Conservation (phyloP, 2,797 vertebrate species). For the Enteromius mattozi region DNA sequence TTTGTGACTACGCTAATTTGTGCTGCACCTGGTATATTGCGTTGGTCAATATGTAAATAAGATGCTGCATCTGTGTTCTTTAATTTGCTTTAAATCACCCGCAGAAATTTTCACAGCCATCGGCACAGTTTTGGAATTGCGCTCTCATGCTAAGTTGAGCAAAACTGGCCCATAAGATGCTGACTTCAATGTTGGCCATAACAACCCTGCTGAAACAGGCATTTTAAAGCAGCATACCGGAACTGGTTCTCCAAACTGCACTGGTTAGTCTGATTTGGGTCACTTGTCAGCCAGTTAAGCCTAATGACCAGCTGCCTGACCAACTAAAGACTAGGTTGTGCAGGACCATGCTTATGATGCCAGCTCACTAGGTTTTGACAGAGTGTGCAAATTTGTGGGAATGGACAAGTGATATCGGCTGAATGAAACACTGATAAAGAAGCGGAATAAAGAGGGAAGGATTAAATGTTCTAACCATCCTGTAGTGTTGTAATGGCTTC, state of each 20-base stretch:
- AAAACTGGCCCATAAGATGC: too few relatives aligned
- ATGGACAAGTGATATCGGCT: neutral
- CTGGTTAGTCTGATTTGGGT: neutral
- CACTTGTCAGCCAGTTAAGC: neutral
- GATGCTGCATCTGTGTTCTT: too few relatives aligned
- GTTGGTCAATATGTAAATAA: too few relatives aligned
- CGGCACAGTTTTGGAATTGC: too few relatives aligned
- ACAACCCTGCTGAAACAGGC: neutral
- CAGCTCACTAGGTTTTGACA: neutral
- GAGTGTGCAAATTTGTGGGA: neutral
- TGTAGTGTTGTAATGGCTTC: conserved; percentile 96
- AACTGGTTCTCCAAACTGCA: neutral
- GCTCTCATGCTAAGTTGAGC: too few relatives aligned
- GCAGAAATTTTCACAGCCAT: too few relatives aligned
- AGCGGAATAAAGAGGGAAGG: neutral
- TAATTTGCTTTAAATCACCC: too few relatives aligned
- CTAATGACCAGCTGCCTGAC: neutral
- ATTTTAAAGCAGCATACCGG: neutral
- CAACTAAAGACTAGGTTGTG: neutral
- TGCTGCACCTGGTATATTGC: too few relatives aligned
- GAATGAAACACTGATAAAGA: neutral
- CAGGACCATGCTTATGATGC: neutral
- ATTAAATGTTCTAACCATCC: conserved; percentile 82
- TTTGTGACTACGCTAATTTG: too few relatives aligned
- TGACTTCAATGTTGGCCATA: neutral